Conservation (phyloP, 2,113 vertebrate genomes). For the Athene noctua region DNA sequence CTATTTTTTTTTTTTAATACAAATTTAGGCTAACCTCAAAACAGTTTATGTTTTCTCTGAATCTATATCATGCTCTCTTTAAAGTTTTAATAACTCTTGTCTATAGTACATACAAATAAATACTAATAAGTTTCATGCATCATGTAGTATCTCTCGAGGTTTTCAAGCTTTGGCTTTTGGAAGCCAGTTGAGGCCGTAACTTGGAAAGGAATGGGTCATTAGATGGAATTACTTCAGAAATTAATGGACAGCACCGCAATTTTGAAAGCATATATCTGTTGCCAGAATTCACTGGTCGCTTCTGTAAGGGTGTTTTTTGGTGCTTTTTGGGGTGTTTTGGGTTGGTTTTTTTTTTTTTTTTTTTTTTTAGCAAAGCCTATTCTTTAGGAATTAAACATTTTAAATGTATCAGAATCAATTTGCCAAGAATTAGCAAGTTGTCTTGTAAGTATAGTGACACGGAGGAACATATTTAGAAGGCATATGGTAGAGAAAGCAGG, state of each 20-base stretch:
- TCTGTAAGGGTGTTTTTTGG: background rate
- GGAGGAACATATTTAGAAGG: slow-evolving; percentile 56
- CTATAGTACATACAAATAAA: background rate
- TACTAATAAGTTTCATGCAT: background rate
- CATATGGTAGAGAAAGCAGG: slow-evolving; percentile 53
- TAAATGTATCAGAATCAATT: background rate
- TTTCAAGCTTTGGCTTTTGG: background rate
- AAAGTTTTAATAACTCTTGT: background rate
- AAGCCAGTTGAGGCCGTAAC: background rate
- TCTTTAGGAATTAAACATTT: background rate
- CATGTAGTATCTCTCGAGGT: background rate
- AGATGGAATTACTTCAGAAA: background rate
- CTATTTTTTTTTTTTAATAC: background rate
- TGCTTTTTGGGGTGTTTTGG: background rate
- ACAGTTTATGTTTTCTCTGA: background rate
- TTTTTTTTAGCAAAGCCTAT: background rate
- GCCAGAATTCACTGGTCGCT: background rate
- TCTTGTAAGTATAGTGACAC: background rate
- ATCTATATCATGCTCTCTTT: background rate
- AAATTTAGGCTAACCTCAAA: background rate
- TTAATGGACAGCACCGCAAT: background rate
- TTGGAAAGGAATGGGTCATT: background rate
- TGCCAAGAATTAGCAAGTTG: slow-evolving; percentile 7
- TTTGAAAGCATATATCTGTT: background rate
- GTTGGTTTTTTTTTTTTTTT: background rate